Evolutionary conservation across 1,140 invertebrate genomes (phyloP).

Genomic region (Calephelis nemesis): DNA sequence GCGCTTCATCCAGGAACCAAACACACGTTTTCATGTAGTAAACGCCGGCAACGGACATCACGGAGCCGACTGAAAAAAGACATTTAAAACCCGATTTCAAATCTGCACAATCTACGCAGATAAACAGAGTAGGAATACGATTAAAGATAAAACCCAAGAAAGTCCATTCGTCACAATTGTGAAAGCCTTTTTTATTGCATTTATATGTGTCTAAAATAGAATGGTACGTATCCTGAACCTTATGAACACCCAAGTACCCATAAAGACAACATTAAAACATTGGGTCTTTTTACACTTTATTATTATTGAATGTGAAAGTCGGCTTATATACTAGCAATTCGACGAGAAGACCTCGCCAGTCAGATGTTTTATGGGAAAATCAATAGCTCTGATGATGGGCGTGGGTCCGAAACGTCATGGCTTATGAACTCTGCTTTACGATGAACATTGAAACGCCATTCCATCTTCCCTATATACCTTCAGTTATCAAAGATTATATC

Average conservation of each 20-base stretch:
- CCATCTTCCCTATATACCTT: constrained; percentile 22
- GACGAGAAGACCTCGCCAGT: constrained; percentile 55
- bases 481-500: constrained; percentile 11
- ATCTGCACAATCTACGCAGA: not conserved
- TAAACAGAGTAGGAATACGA: not conserved
- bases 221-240: constrained; percentile 52
- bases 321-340: constrained; percentile 74
- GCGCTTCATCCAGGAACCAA: too few relatives aligned
- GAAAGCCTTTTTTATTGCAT: constrained; percentile 52
- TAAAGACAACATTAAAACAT: constrained; percentile 75
- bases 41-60: too few relatives aligned
- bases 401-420: constrained; percentile 51
- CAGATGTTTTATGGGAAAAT: constrained; percentile 70
- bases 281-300: constrained; percentile 78
- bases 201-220: constrained; percentile 48
- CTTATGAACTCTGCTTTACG: constrained; percentile 63
- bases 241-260: constrained; percentile 63
- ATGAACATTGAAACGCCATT: constrained; percentile 36
- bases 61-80: not conserved
- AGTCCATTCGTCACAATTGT: constrained; percentile 37
- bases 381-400: constrained; percentile 65
- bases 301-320: constrained; percentile 75
- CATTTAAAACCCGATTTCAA: not conserved
- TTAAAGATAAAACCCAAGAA: constrained; percentile 1
- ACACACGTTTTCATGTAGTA: too few relatives aligned